These are phyloP conservation scores for Callionymus lyra DNA, from an alignment of 2,113 vertebrate genomes.

Conservation along the genomic window DNA sequence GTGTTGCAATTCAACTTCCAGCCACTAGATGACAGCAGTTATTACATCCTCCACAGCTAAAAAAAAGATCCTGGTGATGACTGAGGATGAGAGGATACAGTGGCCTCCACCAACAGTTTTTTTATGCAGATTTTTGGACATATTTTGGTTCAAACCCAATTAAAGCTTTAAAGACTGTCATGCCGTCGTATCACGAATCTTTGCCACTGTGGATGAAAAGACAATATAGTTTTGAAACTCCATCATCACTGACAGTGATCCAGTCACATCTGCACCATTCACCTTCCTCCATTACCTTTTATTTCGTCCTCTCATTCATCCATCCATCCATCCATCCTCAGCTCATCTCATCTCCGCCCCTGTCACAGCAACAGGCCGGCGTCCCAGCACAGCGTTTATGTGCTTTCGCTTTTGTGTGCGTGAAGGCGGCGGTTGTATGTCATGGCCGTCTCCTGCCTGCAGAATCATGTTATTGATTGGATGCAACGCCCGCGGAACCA, in stretches of 20 bases:
- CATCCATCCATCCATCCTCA: constrained; percentile 36
- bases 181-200: constrained; percentile 31
- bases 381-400: constrained; percentile 28
- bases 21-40: too few relatives aligned
- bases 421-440: constrained; percentile 36
- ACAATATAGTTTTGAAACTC: constrained; percentile 11
- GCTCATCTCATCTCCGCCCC: constrained; percentile 52
- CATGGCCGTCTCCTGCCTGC: constrained; percentile 34
- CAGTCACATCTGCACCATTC: constrained; percentile 32
- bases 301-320: constrained; percentile 19
- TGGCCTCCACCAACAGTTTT: background rate
- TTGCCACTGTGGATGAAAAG: constrained; percentile 11
- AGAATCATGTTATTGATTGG: constrained; percentile 59
- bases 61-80: too few relatives aligned
- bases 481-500: constrained; percentile 27
- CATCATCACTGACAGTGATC: constrained; percentile 19
- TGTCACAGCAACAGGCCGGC: constrained; percentile 38
- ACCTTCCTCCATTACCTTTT: constrained; percentile 46
- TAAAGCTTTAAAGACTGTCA: constrained; percentile 38
- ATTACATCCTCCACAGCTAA: too few relatives aligned
- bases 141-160: too few relatives aligned
- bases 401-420: constrained; percentile 11
- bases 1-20: too few relatives aligned
- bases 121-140: constrained; percentile 24
- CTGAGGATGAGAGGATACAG: background rate